These are phyloP conservation scores for Anastatus disparis DNA, from an alignment of 1,140 invertebrate genomes.

Conservation along the genomic window DNA sequence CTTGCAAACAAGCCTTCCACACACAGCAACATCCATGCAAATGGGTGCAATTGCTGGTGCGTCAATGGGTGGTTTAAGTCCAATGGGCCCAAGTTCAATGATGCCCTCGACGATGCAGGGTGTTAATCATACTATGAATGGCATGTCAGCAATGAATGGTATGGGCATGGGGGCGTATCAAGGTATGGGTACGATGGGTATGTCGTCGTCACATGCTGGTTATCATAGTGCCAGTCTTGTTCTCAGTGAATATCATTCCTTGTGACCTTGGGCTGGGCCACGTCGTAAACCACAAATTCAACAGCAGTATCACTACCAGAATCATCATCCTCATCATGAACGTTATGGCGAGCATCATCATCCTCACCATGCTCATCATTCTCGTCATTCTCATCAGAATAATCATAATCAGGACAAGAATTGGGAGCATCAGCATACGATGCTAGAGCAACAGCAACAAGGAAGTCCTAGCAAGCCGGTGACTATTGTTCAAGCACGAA, in stretches of 20 bases:
- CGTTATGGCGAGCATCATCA: background rate
- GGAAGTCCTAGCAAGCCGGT: slow-evolving; percentile 31
- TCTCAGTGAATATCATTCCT: slow-evolving; percentile 64
- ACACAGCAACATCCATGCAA: slow-evolving; percentile 65
- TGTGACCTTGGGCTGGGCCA: slow-evolving; percentile 62
- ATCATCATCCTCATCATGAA: background rate
- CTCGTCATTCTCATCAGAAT: background rate
- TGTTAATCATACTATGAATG: slow-evolving; percentile 62
- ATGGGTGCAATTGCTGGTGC: slow-evolving; percentile 65
- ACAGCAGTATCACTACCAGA: background rate
- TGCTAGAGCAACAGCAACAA: background rate
- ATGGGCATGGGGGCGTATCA: slow-evolving; percentile 64
- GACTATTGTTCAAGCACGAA: slow-evolving; percentile 42
- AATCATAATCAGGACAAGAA: background rate
- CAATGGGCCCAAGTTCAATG: slow-evolving; percentile 64
- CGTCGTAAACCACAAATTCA: slow-evolving; percentile 6
- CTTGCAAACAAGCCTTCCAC: slow-evolving; percentile 62
- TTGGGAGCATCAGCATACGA: slow-evolving; percentile 3
- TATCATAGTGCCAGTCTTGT: slow-evolving; percentile 63
- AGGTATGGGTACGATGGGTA: slow-evolving; percentile 57
- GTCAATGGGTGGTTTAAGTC: slow-evolving; percentile 62
- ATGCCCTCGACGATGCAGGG: slow-evolving; percentile 62
- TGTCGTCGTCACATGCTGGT: slow-evolving; percentile 60
- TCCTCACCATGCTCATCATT: background rate
- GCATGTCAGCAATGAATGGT: slow-evolving; percentile 65